A percentile compares a stretch with the other conserved stretches of the same genome.
These are phyloP conservation scores for Parazoanthus swiftii DNA, from an alignment of 92 coral and sea anemone species.

Conservation along the genomic window DNA sequence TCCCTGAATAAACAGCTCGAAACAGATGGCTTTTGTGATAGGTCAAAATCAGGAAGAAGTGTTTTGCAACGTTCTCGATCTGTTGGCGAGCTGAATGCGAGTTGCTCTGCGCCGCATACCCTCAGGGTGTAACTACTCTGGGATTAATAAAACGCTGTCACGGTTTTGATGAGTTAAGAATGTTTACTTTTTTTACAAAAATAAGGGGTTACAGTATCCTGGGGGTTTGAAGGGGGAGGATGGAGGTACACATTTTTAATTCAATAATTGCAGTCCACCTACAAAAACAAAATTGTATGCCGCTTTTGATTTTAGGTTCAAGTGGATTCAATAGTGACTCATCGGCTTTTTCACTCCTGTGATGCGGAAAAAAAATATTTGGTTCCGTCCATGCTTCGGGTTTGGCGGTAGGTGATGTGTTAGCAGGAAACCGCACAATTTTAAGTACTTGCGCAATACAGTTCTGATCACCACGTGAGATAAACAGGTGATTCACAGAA, in stretches of 20 bases:
- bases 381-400: conserved; percentile 8
- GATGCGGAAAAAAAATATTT: conserved; percentile 3
- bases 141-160: conserved; percentile 1
- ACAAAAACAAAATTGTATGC: not conserved
- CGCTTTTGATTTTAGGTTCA: not conserved
- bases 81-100: not conserved
- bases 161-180: not conserved
- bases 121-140: conserved; percentile 8
- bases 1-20: conserved; percentile 46
- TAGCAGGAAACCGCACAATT: conserved; percentile 46
- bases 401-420: not conserved
- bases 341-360: not conserved
- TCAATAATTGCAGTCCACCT: not conserved
- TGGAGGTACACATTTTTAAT: not conserved
- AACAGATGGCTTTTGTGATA: conserved; percentile 49
- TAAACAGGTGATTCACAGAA: not conserved
- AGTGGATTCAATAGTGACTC: conserved; percentile 20
- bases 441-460: conserved; percentile 32
- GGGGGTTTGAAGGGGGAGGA: not conserved
- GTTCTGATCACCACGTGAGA: conserved; percentile 11
- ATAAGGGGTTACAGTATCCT: conserved; percentile 10
- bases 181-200: not conserved
- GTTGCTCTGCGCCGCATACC: not conserved
- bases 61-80: not conserved
- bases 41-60: conserved; percentile 28